Evolutionary conservation across 2,888 invertebrate species (phyloP).

Genomic region (Polietes domitor): DNA sequence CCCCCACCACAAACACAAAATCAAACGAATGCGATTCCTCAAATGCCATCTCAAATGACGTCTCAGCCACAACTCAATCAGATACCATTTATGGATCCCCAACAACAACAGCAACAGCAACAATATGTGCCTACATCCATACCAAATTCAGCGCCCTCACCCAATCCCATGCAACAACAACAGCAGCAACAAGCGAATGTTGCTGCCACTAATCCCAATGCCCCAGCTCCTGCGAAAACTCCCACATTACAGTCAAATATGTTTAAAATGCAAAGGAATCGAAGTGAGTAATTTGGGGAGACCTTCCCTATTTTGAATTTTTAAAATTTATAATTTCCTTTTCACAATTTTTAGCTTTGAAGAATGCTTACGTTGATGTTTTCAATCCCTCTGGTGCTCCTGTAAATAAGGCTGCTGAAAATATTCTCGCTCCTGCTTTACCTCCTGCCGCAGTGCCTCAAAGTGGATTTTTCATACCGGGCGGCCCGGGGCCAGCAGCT

Average conservation of each 20-base stretch:
- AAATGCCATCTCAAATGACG: constrained; percentile 44
- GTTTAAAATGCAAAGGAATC: constrained; percentile 89
- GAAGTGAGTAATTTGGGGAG: constrained; percentile 85
- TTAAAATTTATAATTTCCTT: constrained; percentile 8
- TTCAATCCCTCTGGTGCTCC: constrained; percentile 87
- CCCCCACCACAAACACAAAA: constrained; percentile 53
- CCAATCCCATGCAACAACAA: constrained; percentile 60
- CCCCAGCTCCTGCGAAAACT: constrained; percentile 70
- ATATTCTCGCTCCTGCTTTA: constrained; percentile 79
- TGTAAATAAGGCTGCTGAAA: constrained; percentile 76
- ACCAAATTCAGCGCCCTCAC: constrained; percentile 56
- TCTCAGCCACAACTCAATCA: constrained; percentile 56
- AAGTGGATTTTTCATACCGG: constrained; percentile 79
- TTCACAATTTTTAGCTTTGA: constrained; percentile 85
- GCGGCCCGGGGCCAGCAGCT: constrained; percentile 62
- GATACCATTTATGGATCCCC: constrained; percentile 59
- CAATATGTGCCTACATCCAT: constrained; percentile 56
- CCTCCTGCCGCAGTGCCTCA: constrained; percentile 78
- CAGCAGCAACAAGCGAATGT: constrained; percentile 54
- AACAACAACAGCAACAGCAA: constrained; percentile 63
- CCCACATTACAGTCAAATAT: constrained; percentile 84
- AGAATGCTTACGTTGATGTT: constrained; percentile 94
- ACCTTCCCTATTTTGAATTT: not conserved
- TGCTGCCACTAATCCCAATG: constrained; percentile 59
- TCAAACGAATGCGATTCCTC: constrained; percentile 48